A percentile compares a stretch with the other conserved stretches of the same genome.
Evolutionary conservation across 2,888 invertebrate genomes (phyloP).

Genomic region (Tachystola acroxantha): DNA sequence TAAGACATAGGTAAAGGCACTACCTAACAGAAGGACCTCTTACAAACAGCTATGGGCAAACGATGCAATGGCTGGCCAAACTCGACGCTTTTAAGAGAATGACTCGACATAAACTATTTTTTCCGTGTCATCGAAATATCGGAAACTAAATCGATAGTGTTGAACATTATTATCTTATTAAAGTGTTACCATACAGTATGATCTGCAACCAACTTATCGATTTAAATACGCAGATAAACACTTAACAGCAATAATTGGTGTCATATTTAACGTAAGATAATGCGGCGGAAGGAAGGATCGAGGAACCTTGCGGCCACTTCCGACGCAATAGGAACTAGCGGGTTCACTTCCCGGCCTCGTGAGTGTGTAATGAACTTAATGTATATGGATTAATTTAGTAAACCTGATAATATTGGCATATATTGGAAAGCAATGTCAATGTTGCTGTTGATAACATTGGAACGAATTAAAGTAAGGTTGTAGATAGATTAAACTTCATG

Average conservation of each 20-base stretch:
- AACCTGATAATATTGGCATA: background rate
- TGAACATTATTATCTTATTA: too few species aligned
- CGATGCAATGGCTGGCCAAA: too few species aligned
- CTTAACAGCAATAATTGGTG: slow-evolving; percentile 6
- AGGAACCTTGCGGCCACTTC: slow-evolving; percentile 55
- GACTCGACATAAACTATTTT: too few species aligned
- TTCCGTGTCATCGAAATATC: too few species aligned
- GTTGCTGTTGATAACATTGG: slow-evolving; percentile 5
- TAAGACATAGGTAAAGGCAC: too few species aligned
- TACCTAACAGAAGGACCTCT: too few species aligned
- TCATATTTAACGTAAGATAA: slow-evolving; percentile 18
- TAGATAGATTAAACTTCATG: too few species aligned
- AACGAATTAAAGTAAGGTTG: background rate
- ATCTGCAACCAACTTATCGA: too few species aligned
- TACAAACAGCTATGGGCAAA: too few species aligned
- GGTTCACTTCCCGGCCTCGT: slow-evolving; percentile 32
- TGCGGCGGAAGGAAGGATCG: slow-evolving; percentile 50
- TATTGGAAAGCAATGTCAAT: slow-evolving; percentile 11
- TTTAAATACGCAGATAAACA: slow-evolving; percentile 6
- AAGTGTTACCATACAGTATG: too few species aligned
- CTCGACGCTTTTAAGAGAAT: too few species aligned
- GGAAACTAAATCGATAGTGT: too few species aligned
- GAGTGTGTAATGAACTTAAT: slow-evolving; percentile 4
- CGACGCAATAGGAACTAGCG: slow-evolving; percentile 44
- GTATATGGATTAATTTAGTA: slow-evolving; percentile 6